A percentile compares a stretch with the other conserved stretches of the same genome.
Conservation (phyloP, 2,888 invertebrate species). For the Caenorhabditis panamensis region DNA sequence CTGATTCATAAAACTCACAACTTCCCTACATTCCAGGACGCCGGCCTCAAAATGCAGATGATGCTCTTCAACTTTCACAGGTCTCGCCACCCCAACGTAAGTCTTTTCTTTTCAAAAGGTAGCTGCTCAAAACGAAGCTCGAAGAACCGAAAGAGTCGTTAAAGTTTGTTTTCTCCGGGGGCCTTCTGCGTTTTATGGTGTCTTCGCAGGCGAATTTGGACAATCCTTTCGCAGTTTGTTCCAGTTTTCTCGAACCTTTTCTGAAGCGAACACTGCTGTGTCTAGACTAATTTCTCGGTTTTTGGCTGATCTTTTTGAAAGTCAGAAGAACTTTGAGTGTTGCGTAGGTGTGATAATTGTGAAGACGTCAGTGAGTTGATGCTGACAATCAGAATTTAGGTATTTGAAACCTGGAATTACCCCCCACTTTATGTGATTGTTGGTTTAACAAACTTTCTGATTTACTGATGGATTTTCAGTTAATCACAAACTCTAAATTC, state of each 20-base stretch:
- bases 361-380: too few relatives aligned
- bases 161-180: slow-evolving; percentile 38
- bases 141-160: slow-evolving; percentile 23
- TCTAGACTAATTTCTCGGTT: not conserved
- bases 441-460: too few relatives aligned
- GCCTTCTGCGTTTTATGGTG: slow-evolving; percentile 14
- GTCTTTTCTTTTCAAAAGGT: slow-evolving; percentile 26
- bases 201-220: not conserved
- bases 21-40: not conserved
- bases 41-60: slow-evolving; percentile 41
- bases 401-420: too few relatives aligned
- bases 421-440: too few relatives aligned
- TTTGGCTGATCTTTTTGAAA: not conserved
- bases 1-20: not conserved
- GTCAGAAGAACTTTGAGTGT: not conserved
- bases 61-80: slow-evolving; percentile 58
- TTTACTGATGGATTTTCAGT: too few relatives aligned
- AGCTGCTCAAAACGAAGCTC: not conserved
- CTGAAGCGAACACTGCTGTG: too few relatives aligned
- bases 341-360: not conserved
- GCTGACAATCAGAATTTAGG: too few relatives aligned
- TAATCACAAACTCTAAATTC: too few relatives aligned
- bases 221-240: not conserved
- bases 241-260: not conserved
- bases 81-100: slow-evolving; percentile 51